Conservation (phyloP, 2,113 vertebrate genomes). For the Hydropotes inermis region DNA sequence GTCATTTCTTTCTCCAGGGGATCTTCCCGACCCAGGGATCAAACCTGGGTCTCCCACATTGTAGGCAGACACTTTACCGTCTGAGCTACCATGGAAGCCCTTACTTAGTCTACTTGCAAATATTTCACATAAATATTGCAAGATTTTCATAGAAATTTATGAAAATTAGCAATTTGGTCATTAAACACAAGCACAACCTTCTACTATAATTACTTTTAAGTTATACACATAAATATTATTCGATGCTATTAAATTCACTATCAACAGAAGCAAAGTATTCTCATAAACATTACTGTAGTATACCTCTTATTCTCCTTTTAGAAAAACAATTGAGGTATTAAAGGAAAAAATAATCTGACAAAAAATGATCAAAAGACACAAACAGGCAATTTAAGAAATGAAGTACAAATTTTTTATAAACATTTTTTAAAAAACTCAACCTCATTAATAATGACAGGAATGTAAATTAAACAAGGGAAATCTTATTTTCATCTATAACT, state of each 20-base stretch:
- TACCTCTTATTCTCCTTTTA: neutral
- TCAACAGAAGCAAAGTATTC: neutral
- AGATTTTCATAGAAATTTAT: neutral
- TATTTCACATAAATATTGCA: constrained; percentile 18
- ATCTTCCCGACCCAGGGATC: no score
- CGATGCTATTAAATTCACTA: neutral
- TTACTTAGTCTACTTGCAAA: neutral
- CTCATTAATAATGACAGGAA: neutral
- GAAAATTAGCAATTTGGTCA: constrained; percentile 6
- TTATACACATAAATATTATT: neutral
- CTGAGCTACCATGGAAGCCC: neutral
- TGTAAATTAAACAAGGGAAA: neutral
- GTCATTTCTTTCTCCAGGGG: no score
- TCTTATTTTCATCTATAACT: neutral
- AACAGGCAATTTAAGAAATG: neutral
- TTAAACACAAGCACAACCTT: neutral
- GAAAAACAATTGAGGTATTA: neutral
- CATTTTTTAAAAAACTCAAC: neutral
- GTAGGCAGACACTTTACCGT: no score
- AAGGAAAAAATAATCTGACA: neutral
- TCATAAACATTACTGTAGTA: neutral
- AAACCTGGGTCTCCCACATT: no score
- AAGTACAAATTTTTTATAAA: neutral
- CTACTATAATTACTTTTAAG: neutral
- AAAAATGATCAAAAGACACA: neutral